phyloP scores from a whole-genome alignment of 2,113 vertebrate genomes.

The Dipodomys ordii region DNA sequence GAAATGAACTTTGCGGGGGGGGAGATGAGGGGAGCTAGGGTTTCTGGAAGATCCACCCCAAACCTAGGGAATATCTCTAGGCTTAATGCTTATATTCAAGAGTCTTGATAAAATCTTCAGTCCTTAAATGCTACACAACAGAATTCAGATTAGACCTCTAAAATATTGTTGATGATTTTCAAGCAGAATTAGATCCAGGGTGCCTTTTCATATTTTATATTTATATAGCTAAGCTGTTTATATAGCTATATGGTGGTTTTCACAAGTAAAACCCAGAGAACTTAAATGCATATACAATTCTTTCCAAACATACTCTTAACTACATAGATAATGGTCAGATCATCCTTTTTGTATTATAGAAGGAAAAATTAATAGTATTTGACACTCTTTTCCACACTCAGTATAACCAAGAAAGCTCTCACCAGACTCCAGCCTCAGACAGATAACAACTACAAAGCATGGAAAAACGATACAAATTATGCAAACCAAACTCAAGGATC shows the following conservation, averaged over 20 bases:
- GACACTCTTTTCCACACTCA: neutral
- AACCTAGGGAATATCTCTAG: neutral
- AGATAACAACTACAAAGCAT: neutral
- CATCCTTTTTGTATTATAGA: neutral
- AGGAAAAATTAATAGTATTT: conserved; percentile 15
- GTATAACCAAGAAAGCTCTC: neutral
- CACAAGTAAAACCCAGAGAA: neutral
- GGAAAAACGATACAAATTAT: neutral
- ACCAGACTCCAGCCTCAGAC: neutral
- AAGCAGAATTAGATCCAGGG: conserved; percentile 1
- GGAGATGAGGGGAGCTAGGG: neutral
- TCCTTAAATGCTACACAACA: neutral
- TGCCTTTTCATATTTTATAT: neutral
- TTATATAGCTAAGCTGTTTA: neutral
- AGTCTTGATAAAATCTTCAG: neutral
- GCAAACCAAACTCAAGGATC: conserved; percentile 42
- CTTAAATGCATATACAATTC: conserved; percentile 11
- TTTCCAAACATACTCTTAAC: conserved; percentile 12
- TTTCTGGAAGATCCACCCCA: neutral
- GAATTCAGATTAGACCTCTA: neutral
- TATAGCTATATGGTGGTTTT: neutral
- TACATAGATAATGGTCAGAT: neutral
- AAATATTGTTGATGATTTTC: neutral
- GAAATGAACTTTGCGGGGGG: neutral
- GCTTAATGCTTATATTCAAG: neutral